Conservation (phyloP, 1,140 invertebrate species). For the Halesus radiatus region DNA sequence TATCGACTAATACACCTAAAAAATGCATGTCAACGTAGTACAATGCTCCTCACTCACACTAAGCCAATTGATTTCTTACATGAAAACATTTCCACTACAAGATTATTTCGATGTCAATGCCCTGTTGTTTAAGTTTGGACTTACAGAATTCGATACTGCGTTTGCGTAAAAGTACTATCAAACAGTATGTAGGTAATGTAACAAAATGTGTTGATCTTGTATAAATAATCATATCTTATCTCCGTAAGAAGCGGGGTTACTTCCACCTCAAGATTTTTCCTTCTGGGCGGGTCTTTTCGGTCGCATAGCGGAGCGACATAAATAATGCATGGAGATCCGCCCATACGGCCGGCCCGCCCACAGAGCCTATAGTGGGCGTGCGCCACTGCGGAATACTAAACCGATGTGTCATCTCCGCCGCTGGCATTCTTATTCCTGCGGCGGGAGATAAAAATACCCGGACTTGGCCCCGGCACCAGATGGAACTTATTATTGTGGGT, state of each 20-base stretch:
- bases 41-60: no score
- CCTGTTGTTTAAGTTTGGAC: no score
- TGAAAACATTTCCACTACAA: no score
- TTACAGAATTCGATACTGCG: no score
- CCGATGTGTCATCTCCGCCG: constrained; percentile 25
- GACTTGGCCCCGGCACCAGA: constrained; percentile 7
- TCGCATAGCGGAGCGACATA: constrained; percentile 34
- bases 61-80: no score
- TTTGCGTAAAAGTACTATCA: no score
- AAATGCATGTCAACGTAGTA: no score
- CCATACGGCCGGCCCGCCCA: constrained; percentile 20
- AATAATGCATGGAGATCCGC: constrained; percentile 51
- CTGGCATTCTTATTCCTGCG: constrained; percentile 15
- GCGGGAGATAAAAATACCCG: constrained; percentile 21
- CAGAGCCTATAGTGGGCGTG: constrained; percentile 25
- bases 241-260: not conserved
- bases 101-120: no score
- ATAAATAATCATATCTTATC: no score
- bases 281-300: constrained; percentile 24
- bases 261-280: not conserved
- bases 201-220: no score
- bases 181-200: no score
- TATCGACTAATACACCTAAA: no score
- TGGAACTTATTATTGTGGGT: not conserved
- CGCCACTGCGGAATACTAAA: constrained; percentile 34